phyloP scores from a whole-genome alignment of 2,888 invertebrate genomes.

The Rosalia funebris region DNA sequence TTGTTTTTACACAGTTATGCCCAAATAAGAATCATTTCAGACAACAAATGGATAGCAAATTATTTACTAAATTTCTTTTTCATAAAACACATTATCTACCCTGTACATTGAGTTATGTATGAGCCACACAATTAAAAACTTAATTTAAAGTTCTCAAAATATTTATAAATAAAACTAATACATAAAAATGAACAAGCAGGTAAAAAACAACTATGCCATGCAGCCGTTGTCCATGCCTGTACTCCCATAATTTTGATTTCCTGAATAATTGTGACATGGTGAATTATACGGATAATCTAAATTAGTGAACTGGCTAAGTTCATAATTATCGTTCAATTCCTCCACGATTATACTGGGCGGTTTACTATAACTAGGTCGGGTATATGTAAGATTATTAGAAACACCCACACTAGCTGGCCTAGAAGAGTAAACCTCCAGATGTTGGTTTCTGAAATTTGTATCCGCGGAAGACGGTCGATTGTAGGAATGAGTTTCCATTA shows the following conservation, averaged over 20 bases:
- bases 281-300: slow-evolving; percentile 62
- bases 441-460: slow-evolving; percentile 47
- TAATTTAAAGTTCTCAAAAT: background rate
- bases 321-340: slow-evolving; percentile 64
- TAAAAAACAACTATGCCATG: slow-evolving; percentile 66
- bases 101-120: background rate
- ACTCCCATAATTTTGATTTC: slow-evolving; percentile 68
- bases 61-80: too few species aligned
- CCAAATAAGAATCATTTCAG: too few species aligned
- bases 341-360: slow-evolving; percentile 67
- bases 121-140: background rate
- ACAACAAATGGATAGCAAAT: too few species aligned
- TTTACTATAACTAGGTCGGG: slow-evolving; percentile 43
- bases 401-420: slow-evolving; percentile 53
- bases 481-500: slow-evolving; percentile 60
- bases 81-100: background rate
- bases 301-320: slow-evolving; percentile 67
- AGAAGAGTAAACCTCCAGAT: slow-evolving; percentile 41
- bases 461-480: slow-evolving; percentile 57
- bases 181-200: slow-evolving; percentile 25
- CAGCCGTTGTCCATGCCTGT: slow-evolving; percentile 71
- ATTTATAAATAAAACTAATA: slow-evolving; percentile 4
- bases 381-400: slow-evolving; percentile 46
- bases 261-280: slow-evolving; percentile 69
- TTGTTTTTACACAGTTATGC: too few species aligned